Percentiles rank a stretch among this genome's conserved stretches.
These are phyloP conservation scores for Scaptomyza flava DNA, from an alignment of 2,888 invertebrate genomes.

Conservation along the genomic window DNA sequence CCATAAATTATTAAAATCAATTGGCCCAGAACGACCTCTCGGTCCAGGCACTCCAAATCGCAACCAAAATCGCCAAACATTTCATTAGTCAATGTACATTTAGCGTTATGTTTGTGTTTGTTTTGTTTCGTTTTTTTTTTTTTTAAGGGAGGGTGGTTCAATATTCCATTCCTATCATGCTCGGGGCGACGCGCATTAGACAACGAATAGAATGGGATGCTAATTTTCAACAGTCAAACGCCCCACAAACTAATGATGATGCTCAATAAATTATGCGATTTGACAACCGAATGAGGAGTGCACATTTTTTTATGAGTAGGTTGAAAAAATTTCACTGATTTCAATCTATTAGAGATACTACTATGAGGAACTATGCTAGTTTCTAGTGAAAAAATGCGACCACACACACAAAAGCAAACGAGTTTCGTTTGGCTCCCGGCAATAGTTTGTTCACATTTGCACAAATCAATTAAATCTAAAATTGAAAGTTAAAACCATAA, in stretches of 20 bases:
- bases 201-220: constrained; percentile 70
- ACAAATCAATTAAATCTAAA: constrained; percentile 69
- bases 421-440: constrained; percentile 16
- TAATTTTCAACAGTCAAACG: constrained; percentile 66
- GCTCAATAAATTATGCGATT: constrained; percentile 77
- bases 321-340: constrained; percentile 19
- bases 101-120: constrained; percentile 23
- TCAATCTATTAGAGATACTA: constrained; percentile 27
- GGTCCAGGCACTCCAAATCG: constrained; percentile 25
- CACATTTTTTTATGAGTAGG: not conserved
- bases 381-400: constrained; percentile 33
- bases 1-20: constrained; percentile 80
- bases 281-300: constrained; percentile 62
- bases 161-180: not conserved
- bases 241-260: constrained; percentile 63
- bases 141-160: constrained; percentile 24
- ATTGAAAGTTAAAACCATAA: constrained; percentile 48
- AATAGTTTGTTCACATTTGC: constrained; percentile 57
- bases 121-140: not conserved
- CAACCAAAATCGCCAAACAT: constrained; percentile 34
- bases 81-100: constrained; percentile 73
- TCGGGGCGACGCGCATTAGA: constrained; percentile 25
- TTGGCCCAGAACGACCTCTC: constrained; percentile 83
- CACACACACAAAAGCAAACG: constrained; percentile 42
- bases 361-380: constrained; percentile 12